Evolutionary conservation across 2,888 invertebrate species (phyloP), one percentile per base, ranked within the genome.

Genomic region (Cancer borealis): DNA sequence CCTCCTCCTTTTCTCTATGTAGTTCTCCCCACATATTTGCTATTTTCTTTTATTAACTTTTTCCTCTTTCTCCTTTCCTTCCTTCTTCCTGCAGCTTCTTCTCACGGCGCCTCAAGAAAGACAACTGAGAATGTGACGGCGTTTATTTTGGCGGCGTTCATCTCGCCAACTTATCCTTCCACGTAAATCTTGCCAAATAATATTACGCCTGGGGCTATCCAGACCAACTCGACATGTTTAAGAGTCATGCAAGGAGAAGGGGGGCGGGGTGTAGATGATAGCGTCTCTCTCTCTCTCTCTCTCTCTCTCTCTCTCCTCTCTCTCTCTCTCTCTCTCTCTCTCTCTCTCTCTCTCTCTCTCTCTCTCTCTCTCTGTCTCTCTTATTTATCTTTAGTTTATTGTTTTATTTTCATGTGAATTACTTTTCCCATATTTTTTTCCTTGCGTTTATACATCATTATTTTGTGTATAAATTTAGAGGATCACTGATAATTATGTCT

Each of bases 181-280:
- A n/a, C 30, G 84, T 92, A 92, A 92, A 92, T 92, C 92, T 92
- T 26, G 92, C 45, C 92, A 47, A 92, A 92, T 92, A 92, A 92
- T 92, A 92, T 92, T 92, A 26, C 84, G 66, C 66, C n/a, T 4
- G 54, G 49, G 84, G 84, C 84, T 49, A 92, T 26, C 87, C 47
- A 92, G 92, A 84, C 84, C 60, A 79, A 73, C 92, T 54, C 84
- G 92, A 84, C 92, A 92, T 92, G 92, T 92, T 92, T 92, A 92
- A 84, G 92, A 92, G 79, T 92, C 92, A 92, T 92, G 84, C 92
- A 84, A 66, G 47, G 92, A 54, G 39, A 3, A 26, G 49, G 45
- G 10, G 10, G 12, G 17, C 17, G 21, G 60, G 60, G 60, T 0
- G 17, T 4, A 17, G 60, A 66, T 4, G 60, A 17, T 17, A 21